Conservation (phyloP, 1,140 invertebrate species). For the Tenebrio molitor region DNA sequence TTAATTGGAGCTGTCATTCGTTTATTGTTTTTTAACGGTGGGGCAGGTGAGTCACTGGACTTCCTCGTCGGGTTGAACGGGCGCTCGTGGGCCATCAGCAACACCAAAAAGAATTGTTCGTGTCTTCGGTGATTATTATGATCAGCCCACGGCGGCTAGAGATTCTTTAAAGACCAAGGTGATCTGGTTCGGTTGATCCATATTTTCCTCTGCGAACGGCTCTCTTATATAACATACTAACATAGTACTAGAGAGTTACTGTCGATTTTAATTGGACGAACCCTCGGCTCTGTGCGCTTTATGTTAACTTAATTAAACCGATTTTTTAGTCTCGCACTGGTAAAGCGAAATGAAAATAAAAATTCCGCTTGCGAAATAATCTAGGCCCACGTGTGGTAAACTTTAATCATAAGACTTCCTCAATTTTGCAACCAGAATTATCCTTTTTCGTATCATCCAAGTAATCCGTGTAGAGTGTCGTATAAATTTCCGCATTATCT, state of each 20-base stretch:
- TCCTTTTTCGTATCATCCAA: background rate
- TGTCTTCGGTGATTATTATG: conserved; percentile 7
- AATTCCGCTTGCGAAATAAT: too few relatives aligned
- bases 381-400: too few relatives aligned
- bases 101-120: too few relatives aligned
- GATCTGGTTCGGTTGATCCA: conserved; percentile 21
- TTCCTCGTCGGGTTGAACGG: background rate
- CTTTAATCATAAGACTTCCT: too few relatives aligned
- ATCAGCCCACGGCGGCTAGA: background rate
- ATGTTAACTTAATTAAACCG: too few relatives aligned
- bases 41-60: conserved; percentile 1
- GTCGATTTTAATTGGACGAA: conserved; percentile 3
- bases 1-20: conserved; percentile 11
- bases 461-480: background rate
- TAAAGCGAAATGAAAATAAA: too few relatives aligned
- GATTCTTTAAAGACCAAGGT: conserved; percentile 36
- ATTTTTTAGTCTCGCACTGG: too few relatives aligned
- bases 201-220: conserved; percentile 3
- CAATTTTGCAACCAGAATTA: too few relatives aligned
- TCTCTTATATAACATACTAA: conserved; percentile 10
- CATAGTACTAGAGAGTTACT: conserved; percentile 13
- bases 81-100: too few relatives aligned
- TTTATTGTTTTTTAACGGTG: background rate
- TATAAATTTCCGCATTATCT: conserved; percentile 27
- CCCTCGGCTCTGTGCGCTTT: background rate